A percentile compares a stretch with the other conserved stretches of the same genome.
phyloP scores from a whole-genome alignment of 2,888 invertebrate genomes.

The Nephrocerus scutellatus region DNA sequence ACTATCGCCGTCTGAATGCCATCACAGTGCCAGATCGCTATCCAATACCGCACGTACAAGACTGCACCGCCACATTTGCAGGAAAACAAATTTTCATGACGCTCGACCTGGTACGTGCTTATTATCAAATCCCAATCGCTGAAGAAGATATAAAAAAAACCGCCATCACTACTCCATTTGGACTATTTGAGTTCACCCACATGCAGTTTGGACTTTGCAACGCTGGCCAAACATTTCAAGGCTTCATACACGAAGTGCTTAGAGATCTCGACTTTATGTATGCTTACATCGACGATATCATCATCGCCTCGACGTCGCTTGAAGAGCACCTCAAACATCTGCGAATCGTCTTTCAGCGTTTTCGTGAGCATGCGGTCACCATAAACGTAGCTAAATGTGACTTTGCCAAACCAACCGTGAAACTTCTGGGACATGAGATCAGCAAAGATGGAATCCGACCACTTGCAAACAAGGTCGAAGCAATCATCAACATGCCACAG shows the following conservation, averaged over 20 bases:
- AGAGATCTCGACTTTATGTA: slow-evolving; percentile 22
- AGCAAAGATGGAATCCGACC: not conserved
- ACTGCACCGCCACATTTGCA: no score
- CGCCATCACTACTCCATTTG: slow-evolving; percentile 36
- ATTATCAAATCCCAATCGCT: slow-evolving; percentile 35
- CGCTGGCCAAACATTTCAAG: slow-evolving; percentile 35
- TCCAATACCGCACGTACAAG: no score
- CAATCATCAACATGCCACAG: not conserved
- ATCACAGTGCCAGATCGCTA: no score
- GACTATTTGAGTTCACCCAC: slow-evolving; percentile 30
- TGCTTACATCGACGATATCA: slow-evolving; percentile 30
- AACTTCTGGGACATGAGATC: not conserved
- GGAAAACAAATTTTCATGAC: slow-evolving; percentile 20
- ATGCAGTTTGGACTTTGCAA: slow-evolving; percentile 32
- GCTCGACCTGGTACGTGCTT: slow-evolving; percentile 30
- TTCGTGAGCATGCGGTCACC: slow-evolving; percentile 20
- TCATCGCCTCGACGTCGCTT: no score
- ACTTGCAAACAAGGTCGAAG: not conserved
- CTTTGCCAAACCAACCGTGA: not conserved
- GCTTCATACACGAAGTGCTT: slow-evolving; percentile 31
- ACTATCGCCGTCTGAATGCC: no score
- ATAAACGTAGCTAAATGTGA: slow-evolving; percentile 21
- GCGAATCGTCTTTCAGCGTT: slow-evolving; percentile 17
- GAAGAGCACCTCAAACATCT: no score
- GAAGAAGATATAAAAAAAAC: slow-evolving; percentile 34